phyloP scores from a whole-genome alignment of 1,140 invertebrate genomes.

The Vollenhovia emeryi region DNA sequence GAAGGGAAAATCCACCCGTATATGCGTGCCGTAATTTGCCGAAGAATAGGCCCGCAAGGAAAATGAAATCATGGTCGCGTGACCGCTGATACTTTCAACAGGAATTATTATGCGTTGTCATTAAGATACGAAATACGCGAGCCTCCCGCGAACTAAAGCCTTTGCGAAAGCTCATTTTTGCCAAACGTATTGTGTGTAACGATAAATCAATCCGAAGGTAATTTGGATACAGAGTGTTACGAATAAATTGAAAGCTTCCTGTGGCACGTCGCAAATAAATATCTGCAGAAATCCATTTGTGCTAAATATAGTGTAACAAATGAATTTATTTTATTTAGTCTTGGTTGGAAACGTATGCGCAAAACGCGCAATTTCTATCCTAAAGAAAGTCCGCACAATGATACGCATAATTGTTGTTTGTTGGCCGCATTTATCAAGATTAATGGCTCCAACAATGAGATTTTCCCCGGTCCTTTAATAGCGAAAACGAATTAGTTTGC shows the following conservation, averaged over 20 bases:
- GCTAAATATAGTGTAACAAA: conserved; percentile 33
- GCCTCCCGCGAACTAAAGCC: not conserved
- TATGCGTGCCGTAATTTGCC: not conserved
- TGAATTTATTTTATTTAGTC: conserved; percentile 31
- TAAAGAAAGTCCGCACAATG: conserved; percentile 13
- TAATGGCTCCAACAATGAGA: conserved; percentile 40
- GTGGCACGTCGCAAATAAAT: conserved; percentile 6
- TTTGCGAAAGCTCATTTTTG: not conserved
- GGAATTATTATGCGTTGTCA: not conserved
- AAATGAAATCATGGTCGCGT: not conserved
- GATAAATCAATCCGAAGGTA: conserved; percentile 14
- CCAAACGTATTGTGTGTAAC: not conserved
- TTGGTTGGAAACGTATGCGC: conserved; percentile 9
- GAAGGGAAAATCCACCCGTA: not conserved
- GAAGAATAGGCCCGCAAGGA: not conserved
- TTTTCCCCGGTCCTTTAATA: conserved; percentile 13
- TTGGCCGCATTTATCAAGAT: conserved; percentile 42
- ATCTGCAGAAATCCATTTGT: conserved; percentile 25
- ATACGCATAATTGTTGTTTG: conserved; percentile 33
- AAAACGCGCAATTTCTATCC: conserved; percentile 3
- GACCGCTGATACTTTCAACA: not conserved
- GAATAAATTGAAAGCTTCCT: conserved; percentile 39
- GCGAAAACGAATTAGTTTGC: conserved; percentile 30
- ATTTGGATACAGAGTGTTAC: conserved; percentile 19
- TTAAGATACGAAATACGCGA: conserved; percentile 4